Percentiles rank a stretch among this genome's conserved stretches.
phyloP scores from a whole-genome alignment of 2,888 invertebrate species.

The Parnassius orleans region DNA sequence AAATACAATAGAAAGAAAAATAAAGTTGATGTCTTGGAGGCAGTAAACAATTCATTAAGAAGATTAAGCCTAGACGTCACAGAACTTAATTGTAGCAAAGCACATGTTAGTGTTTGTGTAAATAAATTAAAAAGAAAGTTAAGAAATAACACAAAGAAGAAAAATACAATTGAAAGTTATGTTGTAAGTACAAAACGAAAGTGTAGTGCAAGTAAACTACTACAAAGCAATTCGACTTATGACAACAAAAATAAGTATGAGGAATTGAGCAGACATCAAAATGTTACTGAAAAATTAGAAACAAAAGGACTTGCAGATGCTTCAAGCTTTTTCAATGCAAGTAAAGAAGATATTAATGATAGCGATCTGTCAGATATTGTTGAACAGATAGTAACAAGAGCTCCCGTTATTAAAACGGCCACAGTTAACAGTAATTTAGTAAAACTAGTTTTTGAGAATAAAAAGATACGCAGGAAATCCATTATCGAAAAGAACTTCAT shows the following conservation, averaged over 20 bases:
- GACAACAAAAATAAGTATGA: background rate
- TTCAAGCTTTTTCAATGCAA: slow-evolving; percentile 51
- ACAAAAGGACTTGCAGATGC: slow-evolving; percentile 36
- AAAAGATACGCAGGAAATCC: slow-evolving; percentile 37
- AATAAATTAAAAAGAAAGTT: slow-evolving; percentile 68
- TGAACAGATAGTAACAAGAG: slow-evolving; percentile 59
- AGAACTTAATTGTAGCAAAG: slow-evolving; percentile 48
- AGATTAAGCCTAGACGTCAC: slow-evolving; percentile 42
- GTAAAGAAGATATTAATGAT: slow-evolving; percentile 43
- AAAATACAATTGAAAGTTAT: slow-evolving; percentile 66
- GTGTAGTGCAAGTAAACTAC: slow-evolving; percentile 34
- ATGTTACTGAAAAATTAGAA: slow-evolving; percentile 28
- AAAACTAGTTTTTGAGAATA: slow-evolving; percentile 54
- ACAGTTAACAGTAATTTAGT: slow-evolving; percentile 60
- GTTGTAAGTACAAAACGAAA: slow-evolving; percentile 56
- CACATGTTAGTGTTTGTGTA: slow-evolving; percentile 60
- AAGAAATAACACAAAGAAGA: slow-evolving; percentile 47
- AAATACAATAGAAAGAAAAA: slow-evolving; percentile 63
- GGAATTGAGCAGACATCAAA: background rate
- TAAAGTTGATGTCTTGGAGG: slow-evolving; percentile 37
- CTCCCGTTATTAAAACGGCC: slow-evolving; percentile 50
- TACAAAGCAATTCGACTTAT: background rate
- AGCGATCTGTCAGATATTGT: slow-evolving; percentile 64
- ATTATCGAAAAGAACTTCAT: slow-evolving; percentile 41
- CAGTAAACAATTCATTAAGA: slow-evolving; percentile 50